phyloP scores from a whole-genome alignment of 2,797 vertebrate species.

The Bradypodion ventrale region DNA sequence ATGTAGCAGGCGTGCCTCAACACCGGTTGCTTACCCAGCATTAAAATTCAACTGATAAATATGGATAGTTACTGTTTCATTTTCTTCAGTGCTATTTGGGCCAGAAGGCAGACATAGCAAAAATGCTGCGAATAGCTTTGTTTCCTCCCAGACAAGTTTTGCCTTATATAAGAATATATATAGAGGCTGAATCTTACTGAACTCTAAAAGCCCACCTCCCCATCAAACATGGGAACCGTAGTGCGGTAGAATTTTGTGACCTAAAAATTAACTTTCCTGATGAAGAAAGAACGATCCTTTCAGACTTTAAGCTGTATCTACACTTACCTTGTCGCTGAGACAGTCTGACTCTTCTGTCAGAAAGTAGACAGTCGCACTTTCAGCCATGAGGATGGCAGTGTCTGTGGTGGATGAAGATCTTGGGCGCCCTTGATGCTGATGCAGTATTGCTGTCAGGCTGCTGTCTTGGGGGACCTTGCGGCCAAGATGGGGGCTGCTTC shows the following conservation, averaged over 20 bases:
- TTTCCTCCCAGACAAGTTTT: not conserved
- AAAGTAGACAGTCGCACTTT: slow-evolving; percentile 68
- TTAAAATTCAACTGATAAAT: slow-evolving; percentile 6
- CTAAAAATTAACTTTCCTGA: not conserved
- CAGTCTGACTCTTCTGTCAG: slow-evolving; percentile 75
- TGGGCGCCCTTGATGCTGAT: slow-evolving; percentile 82
- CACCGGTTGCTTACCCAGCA: not conserved
- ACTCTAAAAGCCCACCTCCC: not conserved
- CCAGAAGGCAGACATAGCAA: fast-evolving
- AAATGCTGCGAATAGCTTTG: not conserved
- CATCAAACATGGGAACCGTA: not conserved
- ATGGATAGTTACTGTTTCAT: not conserved
- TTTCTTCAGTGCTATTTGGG: fast-evolving
- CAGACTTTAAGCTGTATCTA: not conserved
- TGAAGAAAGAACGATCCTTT: not conserved
- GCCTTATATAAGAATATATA: not conserved
- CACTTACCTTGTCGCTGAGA: slow-evolving; percentile 75
- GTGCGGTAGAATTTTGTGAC: not conserved
- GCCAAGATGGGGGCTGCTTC: slow-evolving; percentile 79
- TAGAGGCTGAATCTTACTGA: not conserved
- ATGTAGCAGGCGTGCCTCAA: too few relatives aligned
- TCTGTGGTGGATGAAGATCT: slow-evolving; percentile 84
- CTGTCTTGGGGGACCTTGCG: slow-evolving; percentile 80
- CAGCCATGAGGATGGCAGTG: slow-evolving; percentile 77
- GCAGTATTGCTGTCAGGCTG: slow-evolving; percentile 79